phyloP scores from a whole-genome alignment of 2,797 vertebrate species.

The Rhadinocentrus ornatus region DNA sequence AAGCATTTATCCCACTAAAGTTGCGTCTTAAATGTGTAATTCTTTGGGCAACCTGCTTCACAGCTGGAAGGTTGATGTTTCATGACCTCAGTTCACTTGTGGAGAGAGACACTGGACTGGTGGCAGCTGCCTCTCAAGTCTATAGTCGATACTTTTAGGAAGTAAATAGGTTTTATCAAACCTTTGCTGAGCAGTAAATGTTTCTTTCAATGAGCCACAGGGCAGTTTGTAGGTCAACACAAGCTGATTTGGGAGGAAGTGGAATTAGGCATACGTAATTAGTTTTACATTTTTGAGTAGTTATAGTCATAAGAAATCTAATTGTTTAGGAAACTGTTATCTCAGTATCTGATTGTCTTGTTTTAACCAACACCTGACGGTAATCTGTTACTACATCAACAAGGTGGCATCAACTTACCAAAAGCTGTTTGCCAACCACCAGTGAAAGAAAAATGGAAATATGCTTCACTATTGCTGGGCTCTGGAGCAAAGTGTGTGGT shows the following conservation, averaged over 20 bases:
- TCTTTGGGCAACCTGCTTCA: slow-evolving; percentile 45
- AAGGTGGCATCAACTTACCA: too few relatives aligned
- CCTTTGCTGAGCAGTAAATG: slow-evolving; percentile 34
- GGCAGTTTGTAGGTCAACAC: slow-evolving; percentile 40
- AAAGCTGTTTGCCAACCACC: too few relatives aligned
- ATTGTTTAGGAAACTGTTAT: too few relatives aligned
- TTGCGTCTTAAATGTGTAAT: slow-evolving; percentile 43
- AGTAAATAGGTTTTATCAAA: slow-evolving; percentile 57
- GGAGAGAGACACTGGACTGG: slow-evolving; percentile 48
- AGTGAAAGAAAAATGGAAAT: too few relatives aligned
- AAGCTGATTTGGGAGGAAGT: slow-evolving; percentile 18
- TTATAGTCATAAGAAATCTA: too few relatives aligned
- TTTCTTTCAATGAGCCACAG: slow-evolving; percentile 33
- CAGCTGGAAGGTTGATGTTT: slow-evolving; percentile 51
- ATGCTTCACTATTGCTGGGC: too few relatives aligned
- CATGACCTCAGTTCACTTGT: slow-evolving; percentile 33
- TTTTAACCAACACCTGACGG: too few relatives aligned
- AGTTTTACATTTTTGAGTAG: too few relatives aligned
- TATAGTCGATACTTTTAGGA: slow-evolving; percentile 62
- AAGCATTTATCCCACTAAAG: slow-evolving; percentile 41
- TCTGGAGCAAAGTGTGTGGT: too few relatives aligned
- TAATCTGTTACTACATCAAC: too few relatives aligned
- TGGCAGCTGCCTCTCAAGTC: slow-evolving; percentile 43
- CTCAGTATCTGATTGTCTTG: too few relatives aligned
- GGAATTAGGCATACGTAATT: too few relatives aligned